Conservation (phyloP, 2,888 invertebrate species). For the Ptilodon capucinus region DNA sequence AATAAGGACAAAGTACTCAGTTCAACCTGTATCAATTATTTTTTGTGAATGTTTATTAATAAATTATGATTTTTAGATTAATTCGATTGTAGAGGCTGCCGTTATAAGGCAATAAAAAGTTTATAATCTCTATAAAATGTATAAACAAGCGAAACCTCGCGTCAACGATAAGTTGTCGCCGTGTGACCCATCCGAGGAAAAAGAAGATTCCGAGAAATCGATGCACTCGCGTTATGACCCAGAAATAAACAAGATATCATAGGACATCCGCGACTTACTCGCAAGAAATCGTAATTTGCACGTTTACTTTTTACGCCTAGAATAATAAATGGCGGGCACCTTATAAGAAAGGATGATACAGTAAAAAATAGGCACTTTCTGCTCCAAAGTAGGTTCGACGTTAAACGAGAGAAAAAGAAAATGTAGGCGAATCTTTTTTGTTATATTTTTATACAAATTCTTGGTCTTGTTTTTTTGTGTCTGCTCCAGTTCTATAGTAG, state of each 20-base stretch:
- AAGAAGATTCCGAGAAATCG: background rate
- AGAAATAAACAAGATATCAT: background rate
- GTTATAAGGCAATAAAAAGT: no score
- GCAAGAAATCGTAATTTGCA: background rate
- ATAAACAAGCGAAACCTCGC: no score
- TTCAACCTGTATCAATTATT: no score
- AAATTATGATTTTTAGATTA: no score
- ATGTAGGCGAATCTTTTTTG: background rate
- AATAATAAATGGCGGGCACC: background rate
- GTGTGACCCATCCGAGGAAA: background rate
- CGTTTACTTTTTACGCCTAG: background rate
- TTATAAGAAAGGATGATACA: background rate
- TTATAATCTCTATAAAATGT: no score
- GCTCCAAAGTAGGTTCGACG: background rate
- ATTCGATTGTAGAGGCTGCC: no score
- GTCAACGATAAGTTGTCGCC: no score
- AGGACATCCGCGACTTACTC: background rate
- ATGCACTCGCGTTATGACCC: background rate
- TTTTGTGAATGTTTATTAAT: no score
- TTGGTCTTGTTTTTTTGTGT: background rate
- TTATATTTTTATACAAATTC: background rate
- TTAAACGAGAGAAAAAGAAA: background rate
- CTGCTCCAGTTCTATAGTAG: background rate
- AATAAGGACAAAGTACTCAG: no score
- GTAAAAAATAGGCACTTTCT: background rate